Evolutionary conservation across 2,797 vertebrate genomes (phyloP), one percentile per base, ranked within the genome.

Genomic region (Pipistrellus nathusii): DNA sequence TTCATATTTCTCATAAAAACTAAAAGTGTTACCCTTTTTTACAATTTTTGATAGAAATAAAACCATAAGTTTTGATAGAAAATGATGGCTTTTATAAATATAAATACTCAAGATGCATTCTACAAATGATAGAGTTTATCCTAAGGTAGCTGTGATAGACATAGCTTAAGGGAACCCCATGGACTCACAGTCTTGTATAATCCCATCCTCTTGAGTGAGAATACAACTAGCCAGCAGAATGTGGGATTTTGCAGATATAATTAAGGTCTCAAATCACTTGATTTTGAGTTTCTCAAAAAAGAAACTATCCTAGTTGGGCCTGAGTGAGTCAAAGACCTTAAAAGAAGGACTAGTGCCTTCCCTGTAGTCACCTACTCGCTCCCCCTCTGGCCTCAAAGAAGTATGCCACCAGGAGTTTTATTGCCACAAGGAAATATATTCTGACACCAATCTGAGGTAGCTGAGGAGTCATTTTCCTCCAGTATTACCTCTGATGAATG

Each of bases 251-350:
- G 12, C 73, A 66, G 32, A 76, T 30, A 21, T 17, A 64, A 82
- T 81, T 82, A 76, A 88, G 25, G 30, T 51, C 46, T 59, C 9
- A 82, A 90, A 71, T 81, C 11, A 72, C 3, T 84, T 38, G 23
- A n/a, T 71, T 94, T 73, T 77, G 20, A 48, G 25, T 84, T 85
- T 82, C 53, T 73, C 30, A 68, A 73, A 59, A 59, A 89, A 23
- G 17, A 25, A n/a, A 35, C 71, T 69, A 87, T 87, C 30, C 14
- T 69, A 27, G 75, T 41, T 44, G 57, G 27, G 1, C 3, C 13
- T 75, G 21, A 73, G 2, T 62, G 73, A 44, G 8, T 12, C 51
- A 64, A 93, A 91, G 11, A 3, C 38, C 32, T 86, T 57, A 18
- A 25, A 62, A 88, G 25, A 62, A 8, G 20, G 51, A 73, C 21